Conservation (phyloP, 2,113 vertebrate species). For the Dendrocopos noguchii region DNA sequence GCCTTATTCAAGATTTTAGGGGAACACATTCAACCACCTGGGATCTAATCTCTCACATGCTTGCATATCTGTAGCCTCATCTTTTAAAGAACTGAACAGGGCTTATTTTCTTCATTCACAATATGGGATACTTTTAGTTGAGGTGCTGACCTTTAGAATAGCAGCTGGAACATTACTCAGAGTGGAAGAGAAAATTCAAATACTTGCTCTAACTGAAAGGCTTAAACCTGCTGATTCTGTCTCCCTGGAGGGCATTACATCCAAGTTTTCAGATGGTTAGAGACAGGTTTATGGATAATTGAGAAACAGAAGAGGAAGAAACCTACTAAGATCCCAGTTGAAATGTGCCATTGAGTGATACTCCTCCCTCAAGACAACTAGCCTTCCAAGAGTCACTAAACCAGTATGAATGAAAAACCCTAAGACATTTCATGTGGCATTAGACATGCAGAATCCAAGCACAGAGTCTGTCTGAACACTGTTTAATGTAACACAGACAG, state of each 20-base stretch:
- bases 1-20: not conserved
- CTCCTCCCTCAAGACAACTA: not conserved
- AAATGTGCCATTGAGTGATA: not conserved
- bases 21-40: not conserved
- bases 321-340: not conserved
- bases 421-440: not conserved
- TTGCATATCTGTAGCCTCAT: not conserved
- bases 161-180: not conserved
- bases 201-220: not conserved
- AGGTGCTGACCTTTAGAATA: not conserved
- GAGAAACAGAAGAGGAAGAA: not conserved
- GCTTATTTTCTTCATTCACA: not conserved
- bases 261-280: not conserved
- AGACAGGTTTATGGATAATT: not conserved
- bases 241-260: not conserved
- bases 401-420: not conserved
- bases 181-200: not conserved
- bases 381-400: not conserved
- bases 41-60: not conserved
- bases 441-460: not conserved
- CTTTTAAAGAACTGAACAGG: not conserved
- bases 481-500: not conserved
- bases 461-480: not conserved
- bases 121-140: not conserved
- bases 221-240: not conserved